phyloP scores from a whole-genome alignment of 2,888 invertebrate genomes.

The Pterostichus madidus region DNA sequence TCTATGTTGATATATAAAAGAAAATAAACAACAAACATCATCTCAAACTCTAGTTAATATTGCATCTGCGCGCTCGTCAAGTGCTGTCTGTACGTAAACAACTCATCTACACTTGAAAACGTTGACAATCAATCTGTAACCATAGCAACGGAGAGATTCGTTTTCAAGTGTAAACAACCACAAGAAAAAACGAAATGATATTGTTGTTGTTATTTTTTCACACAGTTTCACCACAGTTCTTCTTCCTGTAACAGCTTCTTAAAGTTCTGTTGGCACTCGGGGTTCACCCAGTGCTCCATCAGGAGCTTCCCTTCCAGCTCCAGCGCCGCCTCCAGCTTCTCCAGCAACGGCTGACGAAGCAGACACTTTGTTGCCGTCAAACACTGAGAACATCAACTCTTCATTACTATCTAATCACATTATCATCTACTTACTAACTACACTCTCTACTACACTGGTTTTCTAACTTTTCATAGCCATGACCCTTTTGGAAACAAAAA shows the following conservation, averaged over 20 bases:
- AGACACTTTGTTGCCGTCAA: conserved; percentile 82
- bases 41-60: conserved; percentile 28
- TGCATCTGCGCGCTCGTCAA: conserved; percentile 7
- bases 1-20: background rate
- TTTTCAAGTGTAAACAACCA: too few species aligned
- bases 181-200: too few species aligned
- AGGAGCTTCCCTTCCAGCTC: conserved; percentile 85
- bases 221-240: conserved; percentile 67
- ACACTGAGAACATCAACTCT: conserved; percentile 79
- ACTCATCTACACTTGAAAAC: too few species aligned
- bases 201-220: too few species aligned
- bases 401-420: background rate
- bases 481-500: too few species aligned
- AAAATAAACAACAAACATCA: conserved; percentile 47
- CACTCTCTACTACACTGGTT: too few species aligned
- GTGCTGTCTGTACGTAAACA: background rate
- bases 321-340: conserved; percentile 80
- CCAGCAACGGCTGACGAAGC: conserved; percentile 80
- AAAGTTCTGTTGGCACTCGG: conserved; percentile 83
- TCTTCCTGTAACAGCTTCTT: conserved; percentile 69
- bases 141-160: too few species aligned
- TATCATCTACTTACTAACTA: too few species aligned
- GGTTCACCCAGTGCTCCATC: conserved; percentile 86
- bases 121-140: too few species aligned
- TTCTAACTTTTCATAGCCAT: too few species aligned